Evolutionary conservation across 2,888 invertebrate species (phyloP), one percentile per base, ranked within the genome.

Genomic region (Teleiodes luculella): DNA sequence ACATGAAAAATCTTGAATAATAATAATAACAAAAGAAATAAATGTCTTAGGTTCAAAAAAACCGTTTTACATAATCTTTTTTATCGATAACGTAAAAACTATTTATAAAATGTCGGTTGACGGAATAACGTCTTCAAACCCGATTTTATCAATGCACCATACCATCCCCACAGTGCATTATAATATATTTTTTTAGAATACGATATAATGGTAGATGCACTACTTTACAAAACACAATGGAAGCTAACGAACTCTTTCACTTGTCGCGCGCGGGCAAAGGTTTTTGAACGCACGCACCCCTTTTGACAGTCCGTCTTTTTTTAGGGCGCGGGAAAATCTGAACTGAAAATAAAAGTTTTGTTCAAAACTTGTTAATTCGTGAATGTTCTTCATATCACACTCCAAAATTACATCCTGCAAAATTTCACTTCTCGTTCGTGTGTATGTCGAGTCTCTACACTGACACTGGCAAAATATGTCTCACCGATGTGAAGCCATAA

Each of bases 291-390:
- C 28, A 28, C 49, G 49, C 28, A 37, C 49, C 49, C 49, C 49
- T 28, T 49, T 37, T 49, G 49, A 49, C 49, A 49, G 49, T 24
- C 35, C 14, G 8, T 16, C 7, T 41, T 43, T 43, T 43, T 28
- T 43, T n/a, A 13, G 14, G 6, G 48, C 41, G 51, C 13, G 47
- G 50, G 53, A 57, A 57, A 57, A 54, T n/a, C 7, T 39, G 20
- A 36, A 49, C 7, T 39, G 20, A 36, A 49, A 48, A 48, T 31
- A 16, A 33, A 33, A 33, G 33, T 33, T 33, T 33, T 33, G 11
- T 33, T 33, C 33, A 24, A 10, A 6, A n/a, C 33, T 33, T 24
- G 6, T 3, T 24, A 4, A 24, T 3, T 24, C 24, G 24, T n/a
- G n/a, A n/a, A n/a, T n/a, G n/a, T n/a, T n/a, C n/a, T n/a, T n/a